These are phyloP conservation scores for Sebastes flavidus DNA, from an alignment of 2,797 vertebrate genomes.

Conservation along the genomic window DNA sequence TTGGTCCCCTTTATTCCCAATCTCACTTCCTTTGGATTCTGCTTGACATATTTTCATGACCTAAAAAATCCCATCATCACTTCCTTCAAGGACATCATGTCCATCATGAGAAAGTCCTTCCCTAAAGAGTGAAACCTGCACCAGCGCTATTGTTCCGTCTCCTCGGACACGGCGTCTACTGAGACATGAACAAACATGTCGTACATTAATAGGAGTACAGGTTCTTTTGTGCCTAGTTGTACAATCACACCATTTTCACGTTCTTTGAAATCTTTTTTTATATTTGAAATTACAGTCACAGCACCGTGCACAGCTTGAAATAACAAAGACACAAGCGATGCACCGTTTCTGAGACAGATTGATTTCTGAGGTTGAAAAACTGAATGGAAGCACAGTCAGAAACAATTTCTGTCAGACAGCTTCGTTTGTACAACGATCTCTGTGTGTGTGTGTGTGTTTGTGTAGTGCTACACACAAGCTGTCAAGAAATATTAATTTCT, in stretches of 20 bases:
- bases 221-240: neutral
- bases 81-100: too few species aligned
- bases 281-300: neutral
- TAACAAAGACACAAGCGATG: neutral
- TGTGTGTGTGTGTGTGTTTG: neutral
- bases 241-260: neutral
- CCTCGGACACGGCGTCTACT: neutral
- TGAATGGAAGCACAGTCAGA: neutral
- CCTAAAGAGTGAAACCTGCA: neutral
- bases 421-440: neutral
- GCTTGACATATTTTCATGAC: too few species aligned
- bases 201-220: neutral
- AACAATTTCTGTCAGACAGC: neutral
- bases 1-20: neutral
- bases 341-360: neutral
- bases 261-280: neutral
- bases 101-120: too few species aligned
- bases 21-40: neutral
- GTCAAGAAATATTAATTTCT: neutral
- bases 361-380: neutral
- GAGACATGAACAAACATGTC: neutral
- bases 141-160: neutral
- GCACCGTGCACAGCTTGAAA: neutral
- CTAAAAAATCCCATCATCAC: too few species aligned
- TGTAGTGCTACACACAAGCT: neutral